Evolutionary conservation across 2,113 vertebrate species (phyloP), one percentile per base, ranked within the genome.

Genomic region (Ancistrus triradiatus): DNA sequence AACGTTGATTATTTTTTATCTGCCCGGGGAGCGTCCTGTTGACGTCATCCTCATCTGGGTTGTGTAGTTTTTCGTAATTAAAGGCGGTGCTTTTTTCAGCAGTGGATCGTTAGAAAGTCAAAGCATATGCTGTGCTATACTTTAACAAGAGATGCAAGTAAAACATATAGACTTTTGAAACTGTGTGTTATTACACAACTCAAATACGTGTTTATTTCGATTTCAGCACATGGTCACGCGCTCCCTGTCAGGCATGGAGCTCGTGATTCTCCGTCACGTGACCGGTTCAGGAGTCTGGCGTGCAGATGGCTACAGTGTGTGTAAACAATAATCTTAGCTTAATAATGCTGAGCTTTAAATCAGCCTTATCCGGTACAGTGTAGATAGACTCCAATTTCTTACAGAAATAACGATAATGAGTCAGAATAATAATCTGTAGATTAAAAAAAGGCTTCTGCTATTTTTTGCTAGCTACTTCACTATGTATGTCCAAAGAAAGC

Each of bases 181-280:
- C n/a, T n/a, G n/a, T n/a, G n/a, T n/a, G n/a, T n/a, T n/a, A n/a
- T n/a, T n/a, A n/a, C n/a, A n/a, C n/a, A n/a, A n/a, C n/a, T n/a
- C n/a, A n/a, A 8, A 7, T 17, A 13, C 11, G 7, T 18, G 43
- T 10, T 17, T 24, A 2, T 49, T 37, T 38, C 18, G 17, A 21
- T 24, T 33, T 49, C 8, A 33, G 13, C 13, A 44, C 43, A 49
- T 57, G 53, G 57, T 77, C 72, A 77, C 48, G 31, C 28, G 55
- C 46, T 17, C 17, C 33, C 44, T 61, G 52, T 33, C 51, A 35
- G 31, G 18, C 44, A 48, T 27, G 53, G 15, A 68, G 73, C 70
- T 73, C 76, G 76, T 78, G 76, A 78, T 58, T 52, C 22, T 15
- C 1, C 2, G 33, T 48, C 68, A 78, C 56, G 50, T 78, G 76